Conservation (phyloP, 2,797 vertebrate genomes). For the Aselliscus stoliczkanus region DNA sequence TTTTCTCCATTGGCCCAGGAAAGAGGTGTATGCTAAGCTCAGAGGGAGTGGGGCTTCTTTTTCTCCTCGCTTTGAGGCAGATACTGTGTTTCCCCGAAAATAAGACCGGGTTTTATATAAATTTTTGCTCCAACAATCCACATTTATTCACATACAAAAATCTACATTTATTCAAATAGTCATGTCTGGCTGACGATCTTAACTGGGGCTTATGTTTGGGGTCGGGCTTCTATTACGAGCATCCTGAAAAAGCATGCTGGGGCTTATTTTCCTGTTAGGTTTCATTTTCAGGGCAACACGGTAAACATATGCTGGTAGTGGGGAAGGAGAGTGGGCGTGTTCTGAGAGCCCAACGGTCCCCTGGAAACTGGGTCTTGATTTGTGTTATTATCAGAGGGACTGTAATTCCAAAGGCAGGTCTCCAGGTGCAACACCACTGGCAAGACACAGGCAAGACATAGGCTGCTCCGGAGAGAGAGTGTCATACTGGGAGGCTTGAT, state of each 20-base stretch:
- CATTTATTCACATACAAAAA: too few species aligned
- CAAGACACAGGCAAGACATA: not conserved
- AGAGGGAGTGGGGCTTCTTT: not conserved
- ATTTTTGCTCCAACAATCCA: too few species aligned
- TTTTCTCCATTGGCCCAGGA: not conserved
- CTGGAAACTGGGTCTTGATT: not conserved
- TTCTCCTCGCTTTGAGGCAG: not conserved
- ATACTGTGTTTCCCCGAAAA: too few species aligned
- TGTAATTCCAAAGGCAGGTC: not conserved
- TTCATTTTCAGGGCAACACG: too few species aligned
- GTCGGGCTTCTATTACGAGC: too few species aligned
- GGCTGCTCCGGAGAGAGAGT: not conserved
- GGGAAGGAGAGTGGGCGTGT: not conserved
- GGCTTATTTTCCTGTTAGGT: too few species aligned
- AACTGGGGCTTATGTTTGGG: too few species aligned
- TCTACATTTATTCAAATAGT: too few species aligned
- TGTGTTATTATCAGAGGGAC: not conserved
- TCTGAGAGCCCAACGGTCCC: rapidly evolving
- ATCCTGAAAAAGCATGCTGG: too few species aligned
- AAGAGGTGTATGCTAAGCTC: not conserved
- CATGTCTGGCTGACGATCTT: too few species aligned
- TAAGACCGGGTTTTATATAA: too few species aligned
- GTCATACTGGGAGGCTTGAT: not conserved
- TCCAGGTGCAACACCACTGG: not conserved
- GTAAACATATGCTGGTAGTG: too few species aligned